These are phyloP conservation scores for Drosophila baimaii DNA, from an alignment of 1,140 invertebrate species.

Conservation along the genomic window DNA sequence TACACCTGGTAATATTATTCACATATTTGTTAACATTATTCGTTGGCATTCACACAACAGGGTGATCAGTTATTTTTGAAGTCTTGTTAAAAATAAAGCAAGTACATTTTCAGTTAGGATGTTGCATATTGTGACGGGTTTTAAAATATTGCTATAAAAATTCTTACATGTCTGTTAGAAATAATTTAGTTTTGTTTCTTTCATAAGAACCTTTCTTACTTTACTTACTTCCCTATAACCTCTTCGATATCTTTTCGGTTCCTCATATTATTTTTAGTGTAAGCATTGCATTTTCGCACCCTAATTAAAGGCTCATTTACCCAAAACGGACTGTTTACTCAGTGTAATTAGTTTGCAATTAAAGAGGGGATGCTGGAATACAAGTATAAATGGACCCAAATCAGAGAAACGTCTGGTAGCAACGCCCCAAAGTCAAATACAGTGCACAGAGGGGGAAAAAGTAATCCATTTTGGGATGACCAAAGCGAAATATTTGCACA, in stretches of 20 bases:
- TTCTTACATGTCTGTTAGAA: too few relatives aligned
- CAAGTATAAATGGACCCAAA: constrained; percentile 65
- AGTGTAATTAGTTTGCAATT: constrained; percentile 77
- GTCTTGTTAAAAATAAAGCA: background rate
- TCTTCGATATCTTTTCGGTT: background rate
- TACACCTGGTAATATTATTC: constrained; percentile 1
- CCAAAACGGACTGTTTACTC: constrained; percentile 50
- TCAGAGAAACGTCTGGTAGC: constrained; percentile 63
- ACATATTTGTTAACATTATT: background rate
- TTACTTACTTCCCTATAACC: too few relatives aligned
- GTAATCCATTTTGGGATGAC: constrained; percentile 46
- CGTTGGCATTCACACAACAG: background rate
- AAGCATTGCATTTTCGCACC: constrained; percentile 38
- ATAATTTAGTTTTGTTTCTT: too few relatives aligned
- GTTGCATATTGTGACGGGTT: constrained; percentile 19
- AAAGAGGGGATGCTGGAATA: constrained; percentile 37
- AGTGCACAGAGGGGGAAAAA: constrained; percentile 41
- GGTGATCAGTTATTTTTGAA: background rate
- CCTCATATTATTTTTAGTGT: constrained; percentile 34
- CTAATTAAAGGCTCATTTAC: constrained; percentile 40
- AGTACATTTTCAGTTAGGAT: background rate
- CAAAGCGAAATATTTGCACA: constrained; percentile 64
- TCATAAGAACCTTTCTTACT: too few relatives aligned
- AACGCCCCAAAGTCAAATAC: constrained; percentile 45
- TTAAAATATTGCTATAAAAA: background rate